Evolutionary conservation across 2,797 vertebrate species (phyloP).

Genomic region (Steatocranus sp.): DNA sequence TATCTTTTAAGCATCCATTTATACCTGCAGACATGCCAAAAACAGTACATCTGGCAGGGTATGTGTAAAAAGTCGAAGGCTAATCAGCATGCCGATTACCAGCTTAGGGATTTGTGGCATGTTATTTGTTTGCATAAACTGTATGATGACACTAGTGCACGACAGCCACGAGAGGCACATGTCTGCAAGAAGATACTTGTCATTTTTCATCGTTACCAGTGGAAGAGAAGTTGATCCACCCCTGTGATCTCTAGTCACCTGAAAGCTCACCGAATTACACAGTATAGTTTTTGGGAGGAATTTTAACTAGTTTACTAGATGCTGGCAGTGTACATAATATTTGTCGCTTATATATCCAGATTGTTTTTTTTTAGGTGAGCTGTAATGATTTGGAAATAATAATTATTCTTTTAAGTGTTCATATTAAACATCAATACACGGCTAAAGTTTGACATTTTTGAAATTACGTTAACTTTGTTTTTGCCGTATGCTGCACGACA

Average conservation of each 20-base stretch:
- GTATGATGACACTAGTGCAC: neutral
- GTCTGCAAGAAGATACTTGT: conserved; percentile 28
- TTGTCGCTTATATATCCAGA: neutral
- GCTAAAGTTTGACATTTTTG: neutral
- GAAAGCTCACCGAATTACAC: neutral
- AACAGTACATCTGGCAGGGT: neutral
- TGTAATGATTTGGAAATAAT: neutral
- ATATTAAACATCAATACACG: neutral
- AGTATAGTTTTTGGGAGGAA: neutral
- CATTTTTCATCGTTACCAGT: neutral
- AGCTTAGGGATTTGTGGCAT: neutral
- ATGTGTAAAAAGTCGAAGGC: neutral
- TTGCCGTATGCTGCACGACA: neutral
- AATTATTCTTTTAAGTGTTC: neutral
- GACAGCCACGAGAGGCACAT: neutral
- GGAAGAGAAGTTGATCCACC: conserved; percentile 22
- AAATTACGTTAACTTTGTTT: neutral
- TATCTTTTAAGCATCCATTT: conserved; percentile 17
- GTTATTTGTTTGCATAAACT: conserved; percentile 18
- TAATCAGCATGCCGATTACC: conserved; percentile 25
- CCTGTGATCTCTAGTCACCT: neutral
- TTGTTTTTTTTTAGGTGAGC: neutral
- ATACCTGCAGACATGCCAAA: conserved; percentile 10
- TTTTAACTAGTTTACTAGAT: neutral
- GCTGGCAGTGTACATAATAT: neutral